Base-by-base conservation (phyloP, 1,140 invertebrate genomes). In the Camponotus floridanus region DNA sequence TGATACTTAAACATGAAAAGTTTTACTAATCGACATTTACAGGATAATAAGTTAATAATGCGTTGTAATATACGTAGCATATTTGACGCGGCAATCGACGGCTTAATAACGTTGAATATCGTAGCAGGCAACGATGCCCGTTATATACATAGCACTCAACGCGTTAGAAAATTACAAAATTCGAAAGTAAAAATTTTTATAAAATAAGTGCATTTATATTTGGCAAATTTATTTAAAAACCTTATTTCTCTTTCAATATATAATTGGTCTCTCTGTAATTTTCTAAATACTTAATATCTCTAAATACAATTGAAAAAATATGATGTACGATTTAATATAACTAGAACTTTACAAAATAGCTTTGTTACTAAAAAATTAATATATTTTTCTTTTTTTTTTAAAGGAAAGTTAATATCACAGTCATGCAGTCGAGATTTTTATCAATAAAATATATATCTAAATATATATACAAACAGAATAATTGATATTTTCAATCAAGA, bases 51-150 rank as follows among this genome's bases (percentile, higher is more conserved):
- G 68, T 80, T 80, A 68, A 80, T 70, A 45, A 31, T 9, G 45
- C n/a, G 64, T 55, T 80, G 76, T 80, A 80, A 80, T 80, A 51
- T 51, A 70, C 64, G 51, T 57, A 80, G 76, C 64, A 80, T 70
- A 70, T 80, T 80, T 80, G 76, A 80, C 64, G 76, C 64, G 45
- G 45, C 45, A 80, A 80, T 79, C 76, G 76, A 80, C 76, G 64
- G 76, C 76, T 80, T 80, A 80, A 80, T 80, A 80, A 80, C 76
- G 33, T 80, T 80, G 76, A 80, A 80, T 80, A 80, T 80, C 76
- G 45, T 80, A 80, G 64, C 45, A 80, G 64, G 76, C 18, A 21
- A 65, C 31, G 31, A 26, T 33, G n/a, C 55, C 21, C 64, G 45
- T 57, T 55, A 68, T 15, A 51, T 55, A 68, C 5, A 51, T 57